Conservation (phyloP, 2,797 vertebrate species). For the Schizopygopsis malacanthus region DNA sequence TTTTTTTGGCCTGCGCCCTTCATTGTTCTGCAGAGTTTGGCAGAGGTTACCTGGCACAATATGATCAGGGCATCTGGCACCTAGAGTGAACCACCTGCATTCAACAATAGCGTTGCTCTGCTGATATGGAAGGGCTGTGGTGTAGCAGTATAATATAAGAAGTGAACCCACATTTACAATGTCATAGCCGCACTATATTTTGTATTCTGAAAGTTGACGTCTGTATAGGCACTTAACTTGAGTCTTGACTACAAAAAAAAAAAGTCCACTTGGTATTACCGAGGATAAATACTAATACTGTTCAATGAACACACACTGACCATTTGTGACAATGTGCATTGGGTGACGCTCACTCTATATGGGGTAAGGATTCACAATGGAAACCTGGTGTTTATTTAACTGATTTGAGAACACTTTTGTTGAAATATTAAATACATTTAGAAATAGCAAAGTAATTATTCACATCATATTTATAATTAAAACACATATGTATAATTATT, state of each 20-base stretch:
- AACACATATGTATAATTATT: too few species aligned
- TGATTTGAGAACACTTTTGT: neutral
- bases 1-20: conserved; percentile 47
- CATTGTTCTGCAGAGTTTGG: conserved; percentile 56
- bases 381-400: neutral
- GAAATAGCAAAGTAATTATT: neutral
- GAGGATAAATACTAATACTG: neutral
- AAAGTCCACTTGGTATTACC: neutral
- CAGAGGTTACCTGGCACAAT: conserved; percentile 62
- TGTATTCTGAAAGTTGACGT: neutral
- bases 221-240: neutral
- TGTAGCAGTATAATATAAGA: conserved; percentile 16
- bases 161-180: neutral
- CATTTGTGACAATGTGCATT: neutral
- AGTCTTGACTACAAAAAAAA: neutral
- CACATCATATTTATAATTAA: too few species aligned
- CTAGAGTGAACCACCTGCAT: conserved; percentile 62
- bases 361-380: too few species aligned
- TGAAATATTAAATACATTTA: neutral
- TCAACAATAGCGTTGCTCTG: conserved; percentile 68
- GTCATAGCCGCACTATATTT: neutral
- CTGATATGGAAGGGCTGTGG: conserved; percentile 23
- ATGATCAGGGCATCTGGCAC: conserved; percentile 69
- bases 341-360: neutral
- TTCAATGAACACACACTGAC: neutral